phyloP scores from a whole-genome alignment of 2,113 vertebrate genomes.

The Chiloscyllium plagiosum region DNA sequence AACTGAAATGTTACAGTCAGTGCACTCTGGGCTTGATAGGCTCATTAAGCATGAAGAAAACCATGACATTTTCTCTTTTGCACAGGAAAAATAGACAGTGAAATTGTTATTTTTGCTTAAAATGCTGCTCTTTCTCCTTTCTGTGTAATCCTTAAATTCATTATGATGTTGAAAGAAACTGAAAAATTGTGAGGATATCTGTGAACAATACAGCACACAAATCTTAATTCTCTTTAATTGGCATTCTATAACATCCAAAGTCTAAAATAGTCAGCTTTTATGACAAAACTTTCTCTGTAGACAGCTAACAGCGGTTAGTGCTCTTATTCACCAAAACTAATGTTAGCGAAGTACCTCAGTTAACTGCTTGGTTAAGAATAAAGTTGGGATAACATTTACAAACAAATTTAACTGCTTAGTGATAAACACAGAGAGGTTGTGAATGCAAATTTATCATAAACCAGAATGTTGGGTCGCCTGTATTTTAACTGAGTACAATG shows the following conservation, averaged over 20 bases:
- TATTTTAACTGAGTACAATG: neutral
- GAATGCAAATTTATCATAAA: neutral
- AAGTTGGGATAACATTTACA: neutral
- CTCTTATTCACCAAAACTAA: neutral
- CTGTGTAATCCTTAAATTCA: constrained; percentile 31
- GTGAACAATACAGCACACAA: neutral
- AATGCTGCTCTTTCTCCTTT: constrained; percentile 39
- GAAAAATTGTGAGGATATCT: constrained; percentile 6
- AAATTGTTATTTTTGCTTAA: constrained; percentile 43
- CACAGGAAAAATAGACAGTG: constrained; percentile 49
- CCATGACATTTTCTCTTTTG: constrained; percentile 63
- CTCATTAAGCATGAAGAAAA: constrained; percentile 71
- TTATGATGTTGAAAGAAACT: neutral
- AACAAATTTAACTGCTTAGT: constrained; percentile 10
- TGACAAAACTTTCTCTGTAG: neutral
- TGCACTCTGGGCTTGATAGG: constrained; percentile 57
- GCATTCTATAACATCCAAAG: neutral
- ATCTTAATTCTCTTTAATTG: constrained; percentile 22
- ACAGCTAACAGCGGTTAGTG: neutral
- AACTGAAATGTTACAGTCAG: constrained; percentile 67
- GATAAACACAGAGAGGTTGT: neutral
- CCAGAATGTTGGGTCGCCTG: neutral
- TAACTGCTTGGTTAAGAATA: neutral
- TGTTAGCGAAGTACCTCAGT: neutral
- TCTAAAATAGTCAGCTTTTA: constrained; percentile 16